Evolutionary conservation across 64 coral and sea anemone genomes (phyloP).

Genomic region (Montipora foliosa): DNA sequence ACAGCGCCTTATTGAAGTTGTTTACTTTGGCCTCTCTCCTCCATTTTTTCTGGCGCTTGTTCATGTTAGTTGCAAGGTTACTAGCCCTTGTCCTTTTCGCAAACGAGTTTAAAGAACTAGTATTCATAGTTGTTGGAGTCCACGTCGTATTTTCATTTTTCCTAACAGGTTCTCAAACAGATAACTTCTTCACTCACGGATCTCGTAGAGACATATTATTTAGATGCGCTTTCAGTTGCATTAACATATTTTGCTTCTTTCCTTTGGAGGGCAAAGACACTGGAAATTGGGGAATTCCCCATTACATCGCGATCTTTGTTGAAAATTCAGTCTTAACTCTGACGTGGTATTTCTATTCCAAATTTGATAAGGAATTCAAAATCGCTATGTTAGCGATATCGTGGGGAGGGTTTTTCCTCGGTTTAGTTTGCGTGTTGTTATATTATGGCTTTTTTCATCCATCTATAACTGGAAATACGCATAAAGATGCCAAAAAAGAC

Average conservation of each 20-base stretch:
- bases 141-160: neutral
- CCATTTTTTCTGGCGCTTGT: constrained; percentile 22
- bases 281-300: neutral
- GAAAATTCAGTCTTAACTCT: constrained; percentile 24
- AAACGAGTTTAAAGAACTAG: neutral
- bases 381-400: neutral
- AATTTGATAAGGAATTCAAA: neutral
- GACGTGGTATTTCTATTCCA: neutral
- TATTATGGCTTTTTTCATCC: constrained; percentile 33
- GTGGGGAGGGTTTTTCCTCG: constrained; percentile 9
- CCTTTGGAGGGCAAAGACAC: constrained; percentile 14
- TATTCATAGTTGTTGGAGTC: neutral
- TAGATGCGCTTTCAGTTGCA: neutral
- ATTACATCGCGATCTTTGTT: constrained; percentile 2
- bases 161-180: neutral
- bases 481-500: neutral
- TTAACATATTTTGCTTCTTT: constrained; percentile 33
- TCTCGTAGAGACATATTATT: neutral
- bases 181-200: neutral
- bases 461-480: neutral
- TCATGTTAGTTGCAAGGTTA: constrained; percentile 6
- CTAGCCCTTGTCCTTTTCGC: constrained; percentile 12
- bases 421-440: neutral
- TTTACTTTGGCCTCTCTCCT: constrained; percentile 19
- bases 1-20: neutral